phyloP scores from a whole-genome alignment of 2,888 invertebrate species.

The Eugnorisma glareosa region DNA sequence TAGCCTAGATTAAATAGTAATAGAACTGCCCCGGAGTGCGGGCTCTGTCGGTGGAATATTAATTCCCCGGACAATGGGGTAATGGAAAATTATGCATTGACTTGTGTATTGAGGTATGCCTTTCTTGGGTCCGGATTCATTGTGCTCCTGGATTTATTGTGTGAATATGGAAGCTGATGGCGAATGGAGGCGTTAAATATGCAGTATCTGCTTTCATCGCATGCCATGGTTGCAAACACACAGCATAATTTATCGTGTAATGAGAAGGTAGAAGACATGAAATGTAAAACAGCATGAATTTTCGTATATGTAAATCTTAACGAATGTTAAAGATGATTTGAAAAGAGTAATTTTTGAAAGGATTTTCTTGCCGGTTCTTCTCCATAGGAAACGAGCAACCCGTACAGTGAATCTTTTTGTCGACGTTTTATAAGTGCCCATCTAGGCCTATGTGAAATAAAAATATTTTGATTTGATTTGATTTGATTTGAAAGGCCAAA shows the following conservation, averaged over 20 bases:
- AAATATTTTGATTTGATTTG: too few relatives aligned
- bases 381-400: too few relatives aligned
- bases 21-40: conserved; percentile 41
- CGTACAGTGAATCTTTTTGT: too few relatives aligned
- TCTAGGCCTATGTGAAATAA: too few relatives aligned
- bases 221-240: too few relatives aligned
- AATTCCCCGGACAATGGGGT: conserved; percentile 33
- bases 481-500: too few relatives aligned
- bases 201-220: neutral
- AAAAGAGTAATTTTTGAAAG: too few relatives aligned
- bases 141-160: conserved; percentile 23
- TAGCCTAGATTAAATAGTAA: conserved; percentile 63
- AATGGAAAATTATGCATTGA: conserved; percentile 39
- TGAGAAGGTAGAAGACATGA: neutral
- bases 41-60: conserved; percentile 44
- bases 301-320: neutral
- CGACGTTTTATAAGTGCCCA: too few relatives aligned
- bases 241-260: neutral
- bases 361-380: too few relatives aligned
- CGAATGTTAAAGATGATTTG: neutral
- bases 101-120: conserved; percentile 50
- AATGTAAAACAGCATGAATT: neutral
- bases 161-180: conserved; percentile 17
- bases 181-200: conserved; percentile 20
- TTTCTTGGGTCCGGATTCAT: conserved; percentile 41